Base-by-base conservation (phyloP, 2,888 invertebrate species). In the Chrysolina oricalcia region DNA sequence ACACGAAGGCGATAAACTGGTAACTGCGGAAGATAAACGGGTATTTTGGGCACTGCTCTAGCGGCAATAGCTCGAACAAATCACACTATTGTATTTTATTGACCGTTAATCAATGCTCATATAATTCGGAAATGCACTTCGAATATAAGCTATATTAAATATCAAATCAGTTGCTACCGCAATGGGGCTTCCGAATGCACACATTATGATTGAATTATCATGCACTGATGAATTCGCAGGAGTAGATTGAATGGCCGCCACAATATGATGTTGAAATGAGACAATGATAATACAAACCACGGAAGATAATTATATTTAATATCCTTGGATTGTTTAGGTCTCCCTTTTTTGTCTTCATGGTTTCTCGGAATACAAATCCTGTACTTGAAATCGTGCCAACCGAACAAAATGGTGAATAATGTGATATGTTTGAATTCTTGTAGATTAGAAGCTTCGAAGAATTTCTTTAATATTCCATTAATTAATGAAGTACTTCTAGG, bases 1-100 rank as follows among this genome's bases (percentile, higher is more conserved):
- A 53, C 53, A 53, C 53, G 11, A 21, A 53, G 53, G 13, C 21
- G 53, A 53, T 53, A 53, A 53, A 53, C 53, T 13, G 21, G 53
- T 21, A 53, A 53, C 23, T 21, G 53, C 53, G 19, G 53, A 53
- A 17, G 19, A 53, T 53, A 53, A 53, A 53, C 53, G 53, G 11
- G 21, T 53, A 13, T 5, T 43, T 43, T 43, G 43, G 15, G 15
- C 43, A 43, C 43, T 43, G 21, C 53, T 53, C 19, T 5, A 19
- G 19, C 11, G 13, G 19, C 13, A 53, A 53, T 53, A 21, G 19
- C 23, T 53, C 23, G 10, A 10, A 53, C 53, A 13, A 21, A 53
- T 53, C 53, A 21, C 11, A 21, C 21, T 53, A 19, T 11, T 19
- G 5, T 53, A 53, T 53, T 21, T 53, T 53, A 53, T 21, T 21